A percentile compares a stretch with the other conserved stretches of the same genome.
Evolutionary conservation across 2,113 vertebrate genomes (phyloP).

Genomic region (Microcebus lehilahytsara): DNA sequence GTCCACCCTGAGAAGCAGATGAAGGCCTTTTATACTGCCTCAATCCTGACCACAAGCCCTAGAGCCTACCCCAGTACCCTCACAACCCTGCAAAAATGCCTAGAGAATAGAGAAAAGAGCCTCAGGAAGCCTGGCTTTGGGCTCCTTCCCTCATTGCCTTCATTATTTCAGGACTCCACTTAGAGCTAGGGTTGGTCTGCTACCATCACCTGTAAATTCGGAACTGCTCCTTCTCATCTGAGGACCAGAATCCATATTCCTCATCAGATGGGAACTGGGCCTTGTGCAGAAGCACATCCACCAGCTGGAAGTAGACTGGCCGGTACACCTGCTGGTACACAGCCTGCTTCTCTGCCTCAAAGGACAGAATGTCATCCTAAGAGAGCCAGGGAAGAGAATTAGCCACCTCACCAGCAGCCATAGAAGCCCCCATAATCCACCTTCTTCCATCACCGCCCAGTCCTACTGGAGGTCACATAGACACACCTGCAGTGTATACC

Average conservation of each 20-base stretch:
- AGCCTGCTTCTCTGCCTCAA: slow-evolving; percentile 94
- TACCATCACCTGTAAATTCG: slow-evolving; percentile 95
- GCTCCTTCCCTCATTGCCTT: not conserved
- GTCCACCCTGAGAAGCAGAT: slow-evolving; percentile 91
- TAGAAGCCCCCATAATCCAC: not conserved
- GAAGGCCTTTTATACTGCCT: not conserved
- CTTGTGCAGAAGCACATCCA: slow-evolving; percentile 98
- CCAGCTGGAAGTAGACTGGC: slow-evolving; percentile 98
- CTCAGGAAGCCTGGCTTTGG: not conserved
- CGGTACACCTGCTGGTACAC: slow-evolving; percentile 99
- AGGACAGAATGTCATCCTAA: slow-evolving; percentile 98
- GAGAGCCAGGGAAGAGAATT: slow-evolving; percentile 22
- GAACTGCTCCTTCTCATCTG: slow-evolving; percentile 98
- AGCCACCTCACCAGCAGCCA: not conserved
- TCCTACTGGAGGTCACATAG: not conserved
- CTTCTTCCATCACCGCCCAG: not conserved
- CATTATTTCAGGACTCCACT: slow-evolving; percentile 27
- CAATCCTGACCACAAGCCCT: not conserved
- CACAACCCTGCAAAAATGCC: not conserved
- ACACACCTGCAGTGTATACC: slow-evolving; percentile 96
- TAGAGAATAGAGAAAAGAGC: not conserved
- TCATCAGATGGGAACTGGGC: slow-evolving; percentile 97
- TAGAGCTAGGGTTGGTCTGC: slow-evolving; percentile 1
- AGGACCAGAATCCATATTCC: slow-evolving; percentile 97
- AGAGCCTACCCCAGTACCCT: not conserved